Evolutionary conservation across 2,113 vertebrate species (phyloP).

Genomic region (Lophura nycthemera): DNA sequence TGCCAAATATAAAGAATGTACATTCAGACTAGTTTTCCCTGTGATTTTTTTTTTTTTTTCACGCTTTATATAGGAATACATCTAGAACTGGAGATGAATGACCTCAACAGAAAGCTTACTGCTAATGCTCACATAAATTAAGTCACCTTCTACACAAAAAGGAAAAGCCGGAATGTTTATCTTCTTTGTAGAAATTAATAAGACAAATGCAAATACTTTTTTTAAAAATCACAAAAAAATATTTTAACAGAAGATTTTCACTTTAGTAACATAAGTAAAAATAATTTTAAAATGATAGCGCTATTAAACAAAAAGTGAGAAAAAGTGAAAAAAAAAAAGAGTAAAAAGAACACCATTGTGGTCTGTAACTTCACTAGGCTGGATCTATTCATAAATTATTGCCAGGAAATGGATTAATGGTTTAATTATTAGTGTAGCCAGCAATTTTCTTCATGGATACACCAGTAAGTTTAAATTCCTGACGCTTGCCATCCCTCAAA

Average conservation of each 20-base stretch:
- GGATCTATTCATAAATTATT: slow-evolving; percentile 46
- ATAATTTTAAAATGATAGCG: neutral
- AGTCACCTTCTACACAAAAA: neutral
- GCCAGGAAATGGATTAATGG: neutral
- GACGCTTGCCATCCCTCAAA: slow-evolving; percentile 2
- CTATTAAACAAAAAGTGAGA: neutral
- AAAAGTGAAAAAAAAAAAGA: neutral
- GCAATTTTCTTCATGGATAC: neutral
- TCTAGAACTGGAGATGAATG: neutral
- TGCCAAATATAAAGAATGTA: slow-evolving; percentile 11
- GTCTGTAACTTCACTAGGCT: neutral
- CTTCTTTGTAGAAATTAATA: neutral
- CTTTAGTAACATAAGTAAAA: neutral
- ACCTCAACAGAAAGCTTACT: neutral
- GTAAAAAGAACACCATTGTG: neutral
- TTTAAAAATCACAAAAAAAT: neutral
- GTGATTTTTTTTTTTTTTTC: neutral
- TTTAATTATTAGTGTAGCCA: neutral
- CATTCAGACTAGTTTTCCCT: neutral
- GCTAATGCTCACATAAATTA: neutral
- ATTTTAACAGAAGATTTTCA: neutral
- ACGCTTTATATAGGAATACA: neutral
- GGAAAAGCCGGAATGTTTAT: neutral
- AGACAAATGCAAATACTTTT: neutral
- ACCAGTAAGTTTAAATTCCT: slow-evolving; percentile 15